phyloP scores from a whole-genome alignment of 1,140 invertebrate genomes.

The Sarcophaga peregrina region DNA sequence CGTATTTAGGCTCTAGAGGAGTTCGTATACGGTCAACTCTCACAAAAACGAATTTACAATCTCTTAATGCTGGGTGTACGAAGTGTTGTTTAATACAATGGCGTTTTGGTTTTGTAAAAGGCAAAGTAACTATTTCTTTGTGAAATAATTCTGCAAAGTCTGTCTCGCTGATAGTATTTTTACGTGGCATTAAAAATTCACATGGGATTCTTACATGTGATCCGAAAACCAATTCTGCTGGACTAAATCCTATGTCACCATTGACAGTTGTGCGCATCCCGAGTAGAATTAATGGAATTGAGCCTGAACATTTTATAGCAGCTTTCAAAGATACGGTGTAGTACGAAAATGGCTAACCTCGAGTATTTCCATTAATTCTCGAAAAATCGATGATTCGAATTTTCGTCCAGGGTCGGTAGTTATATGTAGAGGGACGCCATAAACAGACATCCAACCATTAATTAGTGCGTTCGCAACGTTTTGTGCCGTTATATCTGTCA shows the following conservation, averaged over 20 bases:
- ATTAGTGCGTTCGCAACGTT: too few species aligned
- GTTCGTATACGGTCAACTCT: not conserved
- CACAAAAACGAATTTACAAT: not conserved
- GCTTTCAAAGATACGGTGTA: slow-evolving; percentile 66
- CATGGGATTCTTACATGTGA: not conserved
- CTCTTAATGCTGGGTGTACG: not conserved
- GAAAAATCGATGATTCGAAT: too few species aligned
- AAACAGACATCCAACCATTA: too few species aligned
- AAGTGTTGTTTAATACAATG: not conserved
- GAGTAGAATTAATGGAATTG: not conserved
- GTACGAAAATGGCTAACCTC: too few species aligned
- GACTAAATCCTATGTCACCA: not conserved
- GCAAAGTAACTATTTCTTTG: not conserved
- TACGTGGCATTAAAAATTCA: not conserved
- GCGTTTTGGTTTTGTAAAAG: not conserved
- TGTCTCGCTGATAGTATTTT: not conserved
- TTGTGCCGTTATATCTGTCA: too few species aligned
- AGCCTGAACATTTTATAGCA: slow-evolving; percentile 47
- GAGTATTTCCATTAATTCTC: too few species aligned
- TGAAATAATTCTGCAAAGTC: not conserved
- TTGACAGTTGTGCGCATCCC: slow-evolving; percentile 6
- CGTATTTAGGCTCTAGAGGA: not conserved
- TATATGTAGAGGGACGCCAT: too few species aligned
- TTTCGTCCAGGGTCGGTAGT: too few species aligned
- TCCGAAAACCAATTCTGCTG: slow-evolving; percentile 10